Evolutionary conservation across 1,140 invertebrate genomes (phyloP).

Genomic region (Sesamia nonagrioides): DNA sequence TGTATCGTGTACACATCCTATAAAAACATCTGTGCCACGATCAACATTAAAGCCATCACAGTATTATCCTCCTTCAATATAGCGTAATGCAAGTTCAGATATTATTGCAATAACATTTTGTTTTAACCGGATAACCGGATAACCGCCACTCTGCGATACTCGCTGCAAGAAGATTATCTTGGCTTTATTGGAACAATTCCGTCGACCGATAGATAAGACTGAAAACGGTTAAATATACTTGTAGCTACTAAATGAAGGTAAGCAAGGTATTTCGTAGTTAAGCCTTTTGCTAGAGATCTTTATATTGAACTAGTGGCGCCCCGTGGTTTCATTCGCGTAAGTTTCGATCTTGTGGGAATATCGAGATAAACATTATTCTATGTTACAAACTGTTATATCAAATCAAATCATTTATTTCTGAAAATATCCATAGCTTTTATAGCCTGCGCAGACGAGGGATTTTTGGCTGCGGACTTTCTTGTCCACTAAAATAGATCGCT

Average conservation of each 20-base stretch:
- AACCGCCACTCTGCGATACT: conserved; percentile 62
- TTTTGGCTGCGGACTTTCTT: too few species aligned
- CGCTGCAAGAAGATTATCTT: conserved; percentile 78
- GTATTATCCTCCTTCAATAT: conserved; percentile 50
- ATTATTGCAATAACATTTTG: conserved; percentile 78
- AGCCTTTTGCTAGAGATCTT: too few species aligned
- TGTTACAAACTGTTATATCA: too few species aligned
- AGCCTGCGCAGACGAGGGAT: too few species aligned
- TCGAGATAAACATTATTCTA: too few species aligned
- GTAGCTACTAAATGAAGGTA: conserved; percentile 64
- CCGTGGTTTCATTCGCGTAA: too few species aligned
- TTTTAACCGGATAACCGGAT: conserved; percentile 75
- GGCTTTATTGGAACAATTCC: conserved; percentile 79
- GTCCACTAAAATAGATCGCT: too few species aligned
- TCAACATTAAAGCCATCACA: conserved; percentile 20
- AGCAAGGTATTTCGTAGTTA: neutral
- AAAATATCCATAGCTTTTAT: too few species aligned
- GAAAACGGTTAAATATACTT: conserved; percentile 72
- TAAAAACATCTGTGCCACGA: conserved; percentile 3
- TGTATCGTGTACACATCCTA: too few species aligned
- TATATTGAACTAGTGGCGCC: too few species aligned
- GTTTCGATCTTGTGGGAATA: too few species aligned
- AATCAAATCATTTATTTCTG: too few species aligned
- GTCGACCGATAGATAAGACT: conserved; percentile 75
- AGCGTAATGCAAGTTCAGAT: conserved; percentile 68